phyloP scores from a whole-genome alignment of 1,140 invertebrate genomes.

The Dendrolimus punctatus region DNA sequence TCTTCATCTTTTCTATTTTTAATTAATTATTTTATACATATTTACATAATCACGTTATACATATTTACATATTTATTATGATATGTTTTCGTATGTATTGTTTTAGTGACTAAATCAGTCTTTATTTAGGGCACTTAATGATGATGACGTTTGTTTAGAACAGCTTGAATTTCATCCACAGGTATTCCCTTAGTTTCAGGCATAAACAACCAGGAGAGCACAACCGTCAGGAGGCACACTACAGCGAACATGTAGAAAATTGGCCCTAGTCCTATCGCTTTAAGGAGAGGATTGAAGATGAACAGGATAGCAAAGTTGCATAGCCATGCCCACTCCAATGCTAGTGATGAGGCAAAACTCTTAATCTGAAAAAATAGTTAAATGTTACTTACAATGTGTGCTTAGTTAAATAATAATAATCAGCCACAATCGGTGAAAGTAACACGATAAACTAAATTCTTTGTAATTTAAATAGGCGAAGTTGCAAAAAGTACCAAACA shows the following conservation, averaged over 20 bases:
- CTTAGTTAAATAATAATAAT: not conserved
- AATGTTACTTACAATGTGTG: not conserved
- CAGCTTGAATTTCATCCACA: slow-evolving; percentile 73
- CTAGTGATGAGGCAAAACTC: slow-evolving; percentile 27
- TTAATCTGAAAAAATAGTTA: slow-evolving; percentile 25
- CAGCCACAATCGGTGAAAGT: not conserved
- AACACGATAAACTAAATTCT: not conserved
- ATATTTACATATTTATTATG: no score
- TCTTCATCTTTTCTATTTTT: no score
- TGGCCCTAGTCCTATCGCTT: slow-evolving; percentile 62
- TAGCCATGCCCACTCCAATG: slow-evolving; percentile 27
- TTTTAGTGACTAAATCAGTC: no score
- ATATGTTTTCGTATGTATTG: no score
- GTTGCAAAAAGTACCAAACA: no score
- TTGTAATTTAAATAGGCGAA: not conserved
- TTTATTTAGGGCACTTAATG: no score
- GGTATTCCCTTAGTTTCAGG: slow-evolving; percentile 80
- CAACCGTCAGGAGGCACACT: slow-evolving; percentile 54
- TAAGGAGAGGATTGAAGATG: slow-evolving; percentile 47
- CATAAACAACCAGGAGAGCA: slow-evolving; percentile 71
- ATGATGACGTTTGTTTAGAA: slow-evolving; percentile 10
- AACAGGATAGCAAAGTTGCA: slow-evolving; percentile 32
- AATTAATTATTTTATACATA: no score
- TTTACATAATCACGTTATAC: no score
- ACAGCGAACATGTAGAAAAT: slow-evolving; percentile 67